phyloP scores from a whole-genome alignment of 2,113 vertebrate genomes.

The Heloderma charlesbogerti region DNA sequence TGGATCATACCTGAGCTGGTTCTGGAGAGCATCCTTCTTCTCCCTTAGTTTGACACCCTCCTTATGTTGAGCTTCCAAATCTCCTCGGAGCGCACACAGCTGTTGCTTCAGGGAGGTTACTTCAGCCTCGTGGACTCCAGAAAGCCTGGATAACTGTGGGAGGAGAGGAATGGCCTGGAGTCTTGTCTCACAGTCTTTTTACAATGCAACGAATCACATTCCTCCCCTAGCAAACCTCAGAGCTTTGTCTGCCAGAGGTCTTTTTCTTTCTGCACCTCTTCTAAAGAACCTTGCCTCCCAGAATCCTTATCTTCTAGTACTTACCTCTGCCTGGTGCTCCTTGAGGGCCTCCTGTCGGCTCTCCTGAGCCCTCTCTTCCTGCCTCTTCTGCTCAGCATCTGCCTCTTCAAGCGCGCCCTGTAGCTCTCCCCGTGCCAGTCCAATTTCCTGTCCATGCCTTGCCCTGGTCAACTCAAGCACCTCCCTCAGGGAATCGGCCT shows the following conservation, averaged over 20 bases:
- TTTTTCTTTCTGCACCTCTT: not conserved
- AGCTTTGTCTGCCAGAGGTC: not conserved
- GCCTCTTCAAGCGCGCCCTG: slow-evolving; percentile 50
- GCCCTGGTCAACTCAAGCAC: slow-evolving; percentile 36
- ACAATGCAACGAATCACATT: too few species aligned
- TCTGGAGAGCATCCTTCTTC: slow-evolving; percentile 42
- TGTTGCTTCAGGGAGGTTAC: slow-evolving; percentile 53
- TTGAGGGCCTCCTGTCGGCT: slow-evolving; percentile 50
- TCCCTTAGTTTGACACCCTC: slow-evolving; percentile 8
- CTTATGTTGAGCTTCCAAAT: slow-evolving; percentile 46
- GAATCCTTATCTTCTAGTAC: too few species aligned
- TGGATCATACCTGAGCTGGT: slow-evolving; percentile 52
- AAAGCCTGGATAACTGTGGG: slow-evolving; percentile 57
- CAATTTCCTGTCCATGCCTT: slow-evolving; percentile 43
- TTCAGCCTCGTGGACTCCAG: slow-evolving; percentile 54
- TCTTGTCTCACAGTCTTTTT: not conserved
- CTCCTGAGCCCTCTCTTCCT: slow-evolving; percentile 59
- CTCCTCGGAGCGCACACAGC: slow-evolving; percentile 54
- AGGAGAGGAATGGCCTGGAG: not conserved
- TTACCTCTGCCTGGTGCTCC: slow-evolving; percentile 68
- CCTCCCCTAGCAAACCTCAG: not conserved
- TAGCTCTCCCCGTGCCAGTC: slow-evolving; percentile 49
- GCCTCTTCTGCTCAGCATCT: slow-evolving; percentile 49
- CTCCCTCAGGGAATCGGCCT: slow-evolving; percentile 20
- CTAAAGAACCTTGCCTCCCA: not conserved